phyloP scores from a whole-genome alignment of 2,113 vertebrate genomes.

The Rhombomys opimus region DNA sequence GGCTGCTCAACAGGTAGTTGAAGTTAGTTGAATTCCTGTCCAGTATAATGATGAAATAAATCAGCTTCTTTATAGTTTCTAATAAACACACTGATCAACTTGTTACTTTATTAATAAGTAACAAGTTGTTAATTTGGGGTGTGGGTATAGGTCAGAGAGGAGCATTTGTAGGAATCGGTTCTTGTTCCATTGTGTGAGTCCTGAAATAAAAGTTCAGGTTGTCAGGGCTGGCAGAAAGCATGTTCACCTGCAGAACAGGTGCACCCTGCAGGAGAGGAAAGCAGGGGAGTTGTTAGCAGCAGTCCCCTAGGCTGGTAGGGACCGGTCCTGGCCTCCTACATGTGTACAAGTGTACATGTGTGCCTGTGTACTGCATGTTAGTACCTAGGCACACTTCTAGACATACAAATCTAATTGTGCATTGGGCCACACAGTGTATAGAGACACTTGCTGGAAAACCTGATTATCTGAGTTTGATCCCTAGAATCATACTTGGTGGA shows the following conservation, averaged over 20 bases:
- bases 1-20: not conserved
- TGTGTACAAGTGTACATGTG: not conserved
- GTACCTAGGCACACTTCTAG: not conserved
- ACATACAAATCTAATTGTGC: not conserved
- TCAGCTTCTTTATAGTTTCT: not conserved
- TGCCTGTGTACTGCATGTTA: too few relatives aligned
- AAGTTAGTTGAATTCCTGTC: slow-evolving; percentile 47
- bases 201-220: not conserved
- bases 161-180: not conserved
- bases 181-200: not conserved
- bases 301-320: not conserved
- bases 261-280: not conserved
- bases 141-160: not conserved
- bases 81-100: not conserved
- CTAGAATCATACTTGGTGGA: not conserved
- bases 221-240: not conserved
- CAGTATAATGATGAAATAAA: slow-evolving; percentile 3
- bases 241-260: not conserved
- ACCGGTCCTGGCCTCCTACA: not conserved
- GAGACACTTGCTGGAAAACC: not conserved
- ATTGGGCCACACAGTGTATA: not conserved
- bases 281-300: not conserved
- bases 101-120: not conserved
- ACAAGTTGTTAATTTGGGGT: not conserved
- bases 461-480: not conserved